Base-by-base conservation (phyloP, 2,888 invertebrate genomes). In the Temnothorax ravouxi region DNA sequence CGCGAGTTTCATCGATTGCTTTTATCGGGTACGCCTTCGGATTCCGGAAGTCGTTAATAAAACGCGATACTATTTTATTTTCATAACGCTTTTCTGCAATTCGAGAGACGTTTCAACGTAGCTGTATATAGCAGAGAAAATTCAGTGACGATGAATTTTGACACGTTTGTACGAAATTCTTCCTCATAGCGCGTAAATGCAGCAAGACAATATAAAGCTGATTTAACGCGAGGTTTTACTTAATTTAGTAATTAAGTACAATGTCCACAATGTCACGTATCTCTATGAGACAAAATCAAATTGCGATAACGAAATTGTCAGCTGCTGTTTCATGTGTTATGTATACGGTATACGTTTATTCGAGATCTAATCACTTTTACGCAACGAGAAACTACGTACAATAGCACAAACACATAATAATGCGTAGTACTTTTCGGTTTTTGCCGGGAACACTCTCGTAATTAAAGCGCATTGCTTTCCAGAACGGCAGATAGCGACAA, bases 11-110 rank as follows among this genome's bases (percentile, higher is more conserved):
- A 77, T 77, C 67, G 67, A 77, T 67, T 77, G 67, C 54, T 67
- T 67, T 77, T 67, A 67, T 77, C 76, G 67, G 76, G 4, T 54
- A 29, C 29, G 67, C 67, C 54, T 77, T 77, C 54, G n/a, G 41
- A 77, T 77, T 66, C 76, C 54, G 25, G 75, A 77, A 77, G 41
- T 67, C 67, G 67, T 77, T 77, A 77, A 77, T 67, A 77, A 77
- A 77, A 77, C 41, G 29, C 21, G 50, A 80, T 74, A 75, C 76
- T 59, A 59, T 75, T 75, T 75, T 56, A 61, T 75, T 69, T 80
- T 72, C 61, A 80, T 59, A 80, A 80, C 25, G 34, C 75, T 80
- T 75, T 80, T 75, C 21, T 54, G 21, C 76, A 38, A 56, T 79
- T 34, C 56, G 11, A 69, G 47, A 38, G 67, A 76, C 25, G 41